Percentiles rank a stretch among this genome's conserved stretches.
Conservation (phyloP, 2,113 vertebrate genomes). For the Nicator chloris region DNA sequence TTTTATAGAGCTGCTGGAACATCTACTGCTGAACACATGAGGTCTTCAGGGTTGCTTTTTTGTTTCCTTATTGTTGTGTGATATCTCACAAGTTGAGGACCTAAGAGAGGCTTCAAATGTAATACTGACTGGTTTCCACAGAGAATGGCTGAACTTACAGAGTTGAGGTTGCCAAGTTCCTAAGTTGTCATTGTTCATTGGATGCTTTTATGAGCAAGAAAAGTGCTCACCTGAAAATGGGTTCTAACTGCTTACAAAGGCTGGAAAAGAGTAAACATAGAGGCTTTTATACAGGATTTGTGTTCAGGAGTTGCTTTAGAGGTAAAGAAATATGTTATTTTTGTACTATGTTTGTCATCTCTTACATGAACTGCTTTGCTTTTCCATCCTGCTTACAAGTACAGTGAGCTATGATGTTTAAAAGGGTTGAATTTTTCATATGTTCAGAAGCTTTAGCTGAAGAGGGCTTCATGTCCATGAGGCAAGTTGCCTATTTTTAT, state of each 20-base stretch:
- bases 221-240: background rate
- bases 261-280: background rate
- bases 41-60: background rate
- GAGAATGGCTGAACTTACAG: background rate
- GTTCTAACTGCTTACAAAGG: background rate
- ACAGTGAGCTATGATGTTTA: background rate
- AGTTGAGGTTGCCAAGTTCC: background rate
- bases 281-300: background rate
- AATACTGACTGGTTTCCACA: background rate
- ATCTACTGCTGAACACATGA: background rate
- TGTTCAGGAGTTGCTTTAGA: background rate
- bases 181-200: background rate
- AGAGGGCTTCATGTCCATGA: background rate
- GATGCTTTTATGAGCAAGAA: background rate
- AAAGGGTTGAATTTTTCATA: background rate
- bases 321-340: background rate
- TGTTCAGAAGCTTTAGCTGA: background rate
- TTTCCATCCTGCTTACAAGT: background rate
- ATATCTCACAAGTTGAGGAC: background rate
- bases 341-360: background rate
- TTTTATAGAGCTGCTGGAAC: background rate
- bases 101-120: background rate
- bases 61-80: background rate
- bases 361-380: background rate
- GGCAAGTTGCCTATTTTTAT: background rate